These are phyloP conservation scores for Passer domesticus DNA, from an alignment of 2,113 vertebrate species.

Conservation along the genomic window DNA sequence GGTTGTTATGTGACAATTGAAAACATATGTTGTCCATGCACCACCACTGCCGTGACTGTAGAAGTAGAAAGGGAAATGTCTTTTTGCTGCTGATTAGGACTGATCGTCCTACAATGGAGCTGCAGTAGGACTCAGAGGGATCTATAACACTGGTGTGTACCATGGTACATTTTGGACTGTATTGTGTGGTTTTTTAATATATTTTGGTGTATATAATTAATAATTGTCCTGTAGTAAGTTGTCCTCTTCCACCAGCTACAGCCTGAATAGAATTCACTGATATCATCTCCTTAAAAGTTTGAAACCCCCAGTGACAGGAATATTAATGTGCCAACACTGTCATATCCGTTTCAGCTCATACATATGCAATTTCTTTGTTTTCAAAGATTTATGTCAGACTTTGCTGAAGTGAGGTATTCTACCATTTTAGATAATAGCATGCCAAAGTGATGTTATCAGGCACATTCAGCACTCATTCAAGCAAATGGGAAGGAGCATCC, in stretches of 20 bases:
- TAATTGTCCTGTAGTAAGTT: constrained; percentile 80
- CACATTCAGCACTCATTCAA: constrained; percentile 79
- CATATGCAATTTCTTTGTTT: constrained; percentile 99
- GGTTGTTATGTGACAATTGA: constrained; percentile 61
- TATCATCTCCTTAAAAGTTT: constrained; percentile 98
- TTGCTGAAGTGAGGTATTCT: constrained; percentile 98
- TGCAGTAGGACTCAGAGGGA: constrained; percentile 2
- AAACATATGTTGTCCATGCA: constrained; percentile 64
- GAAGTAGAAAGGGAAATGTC: constrained; percentile 46
- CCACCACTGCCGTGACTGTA: constrained; percentile 54
- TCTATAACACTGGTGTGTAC: constrained; percentile 1
- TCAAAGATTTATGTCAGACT: constrained; percentile 99
- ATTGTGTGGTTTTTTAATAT: constrained; percentile 49
- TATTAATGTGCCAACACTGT: constrained; percentile 99
- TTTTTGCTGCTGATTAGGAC: constrained; percentile 38
- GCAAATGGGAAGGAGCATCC: constrained; percentile 66
- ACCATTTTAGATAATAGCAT: constrained; percentile 99
- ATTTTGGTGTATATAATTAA: constrained; percentile 86
- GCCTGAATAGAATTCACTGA: constrained; percentile 94
- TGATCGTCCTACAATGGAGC: constrained; percentile 17
- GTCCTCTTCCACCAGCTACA: constrained; percentile 91
- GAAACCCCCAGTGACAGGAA: constrained; percentile 99
- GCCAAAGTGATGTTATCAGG: constrained; percentile 99
- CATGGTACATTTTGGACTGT: neutral
- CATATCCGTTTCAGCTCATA: constrained; percentile 99